Evolutionary conservation across 2,888 invertebrate genomes (phyloP), one percentile per base, ranked within the genome.

Genomic region (Aquatica leii): DNA sequence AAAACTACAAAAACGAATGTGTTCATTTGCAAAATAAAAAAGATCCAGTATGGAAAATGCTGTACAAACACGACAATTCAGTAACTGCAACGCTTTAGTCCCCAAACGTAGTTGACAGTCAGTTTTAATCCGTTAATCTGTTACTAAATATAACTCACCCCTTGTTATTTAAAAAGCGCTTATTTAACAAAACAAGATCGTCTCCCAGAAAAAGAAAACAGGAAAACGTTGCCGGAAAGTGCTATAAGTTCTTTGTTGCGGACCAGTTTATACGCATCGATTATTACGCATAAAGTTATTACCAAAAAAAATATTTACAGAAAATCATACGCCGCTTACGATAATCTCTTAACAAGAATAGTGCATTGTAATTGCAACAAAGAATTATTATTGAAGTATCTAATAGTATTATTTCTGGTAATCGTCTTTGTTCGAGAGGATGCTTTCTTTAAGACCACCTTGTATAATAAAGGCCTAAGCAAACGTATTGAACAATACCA

Each of bases 11-110:
- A 66, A 66, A 66, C 66, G 61, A 66, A 59, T 59, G 52, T 66
- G 66, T 66, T 65, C 65, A 61, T 65, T 65, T 65, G 49, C 52
- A 24, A 65, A 65, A 57, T 61, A 61, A 65, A 65, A 65, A 55
- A 61, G 53, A 35, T 48, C 20, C 43, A 43, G 56, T 41, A 53
- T 56, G 64, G 51, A 60, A 61, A 65, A 65, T 40, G 58, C 65
- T 65, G 53, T 61, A 57, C 61, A 65, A 65, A 65, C 65, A 65
- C 56, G 65, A 65, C 65, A 65, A 65, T 61, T 61, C 53, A 18
- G 43, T 37, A 49, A 35, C 50, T 55, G 54, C 55, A n/a, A 55
- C 59, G 55, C 56, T 57, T 60, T 52, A 37, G 51, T 8, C 43
- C 20, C 46, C 17, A 48, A 51, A 58, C 59, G 50, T 35, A 55